Conservation (phyloP, 2,113 vertebrate species). For the Aptenodytes forsteri region DNA sequence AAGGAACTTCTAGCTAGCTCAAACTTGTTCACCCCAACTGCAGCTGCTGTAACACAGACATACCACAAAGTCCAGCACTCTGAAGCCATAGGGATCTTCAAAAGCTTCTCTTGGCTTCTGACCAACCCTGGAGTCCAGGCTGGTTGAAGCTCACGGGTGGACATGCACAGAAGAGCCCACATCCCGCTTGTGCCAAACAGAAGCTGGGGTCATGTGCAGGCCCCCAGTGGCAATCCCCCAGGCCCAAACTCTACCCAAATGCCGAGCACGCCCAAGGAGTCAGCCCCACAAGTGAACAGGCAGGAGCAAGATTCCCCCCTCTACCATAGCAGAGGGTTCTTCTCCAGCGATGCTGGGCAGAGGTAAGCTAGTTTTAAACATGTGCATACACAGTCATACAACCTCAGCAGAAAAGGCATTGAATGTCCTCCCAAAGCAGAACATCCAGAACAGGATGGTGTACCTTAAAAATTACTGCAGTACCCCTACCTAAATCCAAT, state of each 20-base stretch:
- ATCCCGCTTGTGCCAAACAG: neutral
- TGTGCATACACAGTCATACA: neutral
- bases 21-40: neutral
- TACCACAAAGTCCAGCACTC: neutral
- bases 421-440: neutral
- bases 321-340: neutral
- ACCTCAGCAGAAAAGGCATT: neutral
- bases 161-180: neutral
- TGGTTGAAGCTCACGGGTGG: neutral
- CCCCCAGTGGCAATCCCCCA: neutral
- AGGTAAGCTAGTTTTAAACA: neutral
- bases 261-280: rapidly evolving
- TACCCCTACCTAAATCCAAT: neutral
- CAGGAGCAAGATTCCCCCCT: neutral
- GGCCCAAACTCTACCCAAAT: neutral
- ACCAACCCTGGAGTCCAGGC: neutral
- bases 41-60: neutral
- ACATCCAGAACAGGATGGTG: neutral
- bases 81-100: neutral
- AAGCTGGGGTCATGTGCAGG: neutral
- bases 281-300: neutral
- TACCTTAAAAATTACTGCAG: neutral
- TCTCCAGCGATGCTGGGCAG: neutral
- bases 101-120: neutral
- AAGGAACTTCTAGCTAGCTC: neutral